phyloP scores from a whole-genome alignment of 2,888 invertebrate species.

The Eupithecia inturbata region DNA sequence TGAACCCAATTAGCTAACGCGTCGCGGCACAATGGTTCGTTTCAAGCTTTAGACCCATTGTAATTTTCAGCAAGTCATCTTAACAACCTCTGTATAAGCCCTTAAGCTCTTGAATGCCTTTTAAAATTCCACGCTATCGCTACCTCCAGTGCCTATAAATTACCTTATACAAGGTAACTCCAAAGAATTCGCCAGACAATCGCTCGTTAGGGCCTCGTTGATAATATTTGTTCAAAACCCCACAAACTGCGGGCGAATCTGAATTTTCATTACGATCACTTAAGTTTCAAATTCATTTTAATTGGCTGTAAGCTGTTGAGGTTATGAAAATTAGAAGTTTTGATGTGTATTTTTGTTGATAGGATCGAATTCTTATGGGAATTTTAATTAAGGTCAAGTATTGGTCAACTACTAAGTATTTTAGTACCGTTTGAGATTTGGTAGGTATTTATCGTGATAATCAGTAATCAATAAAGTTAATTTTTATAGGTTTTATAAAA shows the following conservation, averaged over 20 bases:
- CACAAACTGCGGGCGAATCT: conserved; percentile 15
- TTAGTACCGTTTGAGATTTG: not conserved
- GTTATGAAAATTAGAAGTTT: conserved; percentile 5
- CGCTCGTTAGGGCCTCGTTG: conserved; percentile 21
- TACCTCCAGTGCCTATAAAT: conserved; percentile 19
- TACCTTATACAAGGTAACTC: conserved; percentile 22
- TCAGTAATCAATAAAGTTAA: not conserved
- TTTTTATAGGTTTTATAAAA: not conserved
- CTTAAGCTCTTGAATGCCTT: conserved; percentile 3
- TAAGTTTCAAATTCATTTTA: conserved; percentile 13
- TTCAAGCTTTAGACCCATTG: not conserved
- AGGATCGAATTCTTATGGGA: not conserved
- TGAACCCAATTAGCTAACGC: not conserved
- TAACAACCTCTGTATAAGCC: not conserved
- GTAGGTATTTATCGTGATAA: not conserved
- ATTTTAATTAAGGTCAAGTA: not conserved
- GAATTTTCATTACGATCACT: conserved; percentile 13
- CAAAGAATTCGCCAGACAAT: conserved; percentile 24
- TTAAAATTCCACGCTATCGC: conserved; percentile 16
- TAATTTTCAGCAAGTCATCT: conserved; percentile 2
- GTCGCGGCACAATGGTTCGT: not conserved
- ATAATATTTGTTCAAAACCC: conserved; percentile 15
- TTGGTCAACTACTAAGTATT: not conserved
- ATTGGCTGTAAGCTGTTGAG: not conserved
- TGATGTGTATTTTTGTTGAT: conserved; percentile 1